These are phyloP conservation scores for Ophion ellenae DNA, from an alignment of 2,888 invertebrate species.

Conservation along the genomic window DNA sequence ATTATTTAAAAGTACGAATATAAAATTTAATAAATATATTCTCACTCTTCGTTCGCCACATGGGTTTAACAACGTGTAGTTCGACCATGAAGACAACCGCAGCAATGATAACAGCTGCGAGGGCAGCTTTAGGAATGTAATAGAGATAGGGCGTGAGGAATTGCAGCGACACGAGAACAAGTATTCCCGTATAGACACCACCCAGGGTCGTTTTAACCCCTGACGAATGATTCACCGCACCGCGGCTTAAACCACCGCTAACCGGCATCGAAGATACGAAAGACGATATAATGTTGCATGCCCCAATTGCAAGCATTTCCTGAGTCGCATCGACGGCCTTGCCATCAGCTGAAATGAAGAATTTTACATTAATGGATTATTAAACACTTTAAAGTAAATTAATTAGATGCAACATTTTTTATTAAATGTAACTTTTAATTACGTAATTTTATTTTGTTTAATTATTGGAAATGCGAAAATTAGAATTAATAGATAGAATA, in stretches of 20 bases:
- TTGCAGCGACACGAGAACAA: conserved; percentile 85
- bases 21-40: conserved; percentile 38
- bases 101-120: conserved; percentile 90
- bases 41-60: conserved; percentile 88
- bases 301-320: conserved; percentile 88
- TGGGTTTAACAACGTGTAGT: conserved; percentile 86
- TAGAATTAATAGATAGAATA: too few species aligned
- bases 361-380: neutral
- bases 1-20: conserved; percentile 2
- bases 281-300: conserved; percentile 88
- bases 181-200: conserved; percentile 87
- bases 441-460: too few species aligned
- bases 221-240: conserved; percentile 90
- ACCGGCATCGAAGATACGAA: conserved; percentile 89
- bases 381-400: neutral
- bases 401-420: neutral
- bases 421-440: too few species aligned
- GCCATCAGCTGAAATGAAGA: conserved; percentile 84
- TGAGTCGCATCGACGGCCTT: conserved; percentile 88
- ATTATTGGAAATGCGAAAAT: too few species aligned
- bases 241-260: conserved; percentile 86
- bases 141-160: conserved; percentile 88
- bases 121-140: conserved; percentile 87
- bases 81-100: conserved; percentile 90
- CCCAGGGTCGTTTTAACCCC: conserved; percentile 89